Percentiles rank a stretch among this genome's conserved stretches.
These are phyloP conservation scores for Anarsia innoxiella DNA, from an alignment of 2,888 invertebrate species.

Conservation along the genomic window DNA sequence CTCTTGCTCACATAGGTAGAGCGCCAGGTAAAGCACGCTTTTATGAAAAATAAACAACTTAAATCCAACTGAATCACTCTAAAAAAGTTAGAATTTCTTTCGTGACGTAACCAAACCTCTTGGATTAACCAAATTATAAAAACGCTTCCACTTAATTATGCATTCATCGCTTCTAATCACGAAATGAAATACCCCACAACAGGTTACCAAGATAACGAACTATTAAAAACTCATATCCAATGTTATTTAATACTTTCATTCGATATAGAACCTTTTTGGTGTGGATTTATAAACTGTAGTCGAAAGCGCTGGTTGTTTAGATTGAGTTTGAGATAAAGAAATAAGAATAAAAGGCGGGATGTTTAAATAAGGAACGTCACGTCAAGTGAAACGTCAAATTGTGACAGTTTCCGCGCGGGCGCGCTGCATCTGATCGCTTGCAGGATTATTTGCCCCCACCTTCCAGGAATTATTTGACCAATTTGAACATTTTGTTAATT, in stretches of 20 bases:
- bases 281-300: conserved; percentile 35
- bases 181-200: conserved; percentile 66
- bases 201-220: conserved; percentile 63
- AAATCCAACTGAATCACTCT: neutral
- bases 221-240: conserved; percentile 56
- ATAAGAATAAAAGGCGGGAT: conserved; percentile 64
- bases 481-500: conserved; percentile 36
- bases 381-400: conserved; percentile 72
- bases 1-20: no score
- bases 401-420: conserved; percentile 74
- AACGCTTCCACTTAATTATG: conserved; percentile 69
- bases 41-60: no score
- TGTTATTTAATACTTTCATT: conserved; percentile 27
- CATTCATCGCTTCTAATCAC: conserved; percentile 64
- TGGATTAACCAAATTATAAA: conserved; percentile 53
- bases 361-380: conserved; percentile 70
- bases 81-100: conserved; percentile 2
- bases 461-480: conserved; percentile 55
- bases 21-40: no score
- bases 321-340: conserved; percentile 58
- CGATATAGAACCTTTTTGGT: conserved; percentile 47
- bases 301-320: conserved; percentile 40
- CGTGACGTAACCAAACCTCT: conserved; percentile 30
- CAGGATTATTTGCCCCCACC: conserved; percentile 51
- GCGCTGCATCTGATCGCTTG: conserved; percentile 27